Percentiles rank a stretch among this genome's conserved stretches.
Evolutionary conservation across 1,140 invertebrate species (phyloP).

Genomic region (Saccostrea echinata): DNA sequence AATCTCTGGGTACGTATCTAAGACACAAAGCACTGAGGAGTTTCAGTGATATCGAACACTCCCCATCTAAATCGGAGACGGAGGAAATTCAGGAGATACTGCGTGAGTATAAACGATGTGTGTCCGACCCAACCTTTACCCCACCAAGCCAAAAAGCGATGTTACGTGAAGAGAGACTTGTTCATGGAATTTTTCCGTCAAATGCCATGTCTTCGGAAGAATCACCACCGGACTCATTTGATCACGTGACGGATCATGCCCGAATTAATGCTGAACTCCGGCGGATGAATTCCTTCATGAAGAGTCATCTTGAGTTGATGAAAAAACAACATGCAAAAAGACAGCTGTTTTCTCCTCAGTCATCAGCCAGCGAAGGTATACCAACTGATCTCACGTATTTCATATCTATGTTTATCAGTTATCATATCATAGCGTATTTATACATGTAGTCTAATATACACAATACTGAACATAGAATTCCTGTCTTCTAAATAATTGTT

Average conservation of each 20-base stretch:
- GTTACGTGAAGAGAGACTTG: constrained; percentile 48
- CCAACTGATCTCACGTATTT: too few species aligned
- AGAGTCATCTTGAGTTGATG: not conserved
- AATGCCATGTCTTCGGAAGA: constrained; percentile 43
- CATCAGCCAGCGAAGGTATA: not conserved
- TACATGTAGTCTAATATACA: too few species aligned
- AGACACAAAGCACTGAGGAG: constrained; percentile 32
- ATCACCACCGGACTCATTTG: not conserved
- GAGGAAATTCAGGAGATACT: constrained; percentile 55
- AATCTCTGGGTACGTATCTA: not conserved
- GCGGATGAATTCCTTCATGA: constrained; percentile 27
- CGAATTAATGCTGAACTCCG: constrained; percentile 1
- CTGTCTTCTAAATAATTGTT: too few species aligned
- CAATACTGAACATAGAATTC: too few species aligned
- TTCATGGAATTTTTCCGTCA: not conserved
- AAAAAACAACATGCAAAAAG: constrained; percentile 21
- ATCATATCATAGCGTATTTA: too few species aligned
- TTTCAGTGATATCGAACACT: constrained; percentile 56
- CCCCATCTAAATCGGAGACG: constrained; percentile 58
- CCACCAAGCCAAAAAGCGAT: constrained; percentile 48
- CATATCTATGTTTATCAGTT: too few species aligned
- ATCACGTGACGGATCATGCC: not conserved
- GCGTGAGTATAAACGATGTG: constrained; percentile 44
- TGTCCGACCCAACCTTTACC: constrained; percentile 50
- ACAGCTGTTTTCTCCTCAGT: not conserved